These are phyloP conservation scores for Henricia sp. DNA, from an alignment of 53 echinoderm and acorn worm genomes.

Conservation along the genomic window DNA sequence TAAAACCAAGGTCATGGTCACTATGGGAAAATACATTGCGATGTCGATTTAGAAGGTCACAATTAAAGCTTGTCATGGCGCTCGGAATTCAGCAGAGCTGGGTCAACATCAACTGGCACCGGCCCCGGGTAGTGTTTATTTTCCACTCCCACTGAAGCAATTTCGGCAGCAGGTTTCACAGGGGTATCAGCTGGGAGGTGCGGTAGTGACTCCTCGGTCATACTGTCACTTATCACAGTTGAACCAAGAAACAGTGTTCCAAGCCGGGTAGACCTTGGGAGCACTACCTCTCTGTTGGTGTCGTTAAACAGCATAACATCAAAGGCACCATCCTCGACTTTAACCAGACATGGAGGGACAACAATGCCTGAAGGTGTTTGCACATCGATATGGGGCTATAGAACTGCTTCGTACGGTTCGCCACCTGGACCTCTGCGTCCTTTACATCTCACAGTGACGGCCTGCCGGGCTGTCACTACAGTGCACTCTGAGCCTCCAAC, in stretches of 20 bases:
- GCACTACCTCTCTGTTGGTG: background rate
- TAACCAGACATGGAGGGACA: background rate
- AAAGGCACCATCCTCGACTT: constrained; percentile 6
- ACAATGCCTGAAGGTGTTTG: background rate
- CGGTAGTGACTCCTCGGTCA: no score
- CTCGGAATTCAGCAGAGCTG: background rate
- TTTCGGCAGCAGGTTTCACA: no score
- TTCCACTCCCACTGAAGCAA: background rate
- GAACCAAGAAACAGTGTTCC: background rate
- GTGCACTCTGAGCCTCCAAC: background rate
- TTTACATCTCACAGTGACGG: background rate
- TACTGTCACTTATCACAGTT: no score
- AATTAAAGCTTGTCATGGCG: background rate
- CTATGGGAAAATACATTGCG: background rate
- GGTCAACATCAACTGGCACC: background rate
- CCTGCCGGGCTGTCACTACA: constrained; percentile 11
- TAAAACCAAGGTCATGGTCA: constrained; percentile 20
- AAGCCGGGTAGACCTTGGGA: background rate
- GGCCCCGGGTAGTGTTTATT: background rate
- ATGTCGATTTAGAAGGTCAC: background rate
- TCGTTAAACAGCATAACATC: constrained; percentile 5
- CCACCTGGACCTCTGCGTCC: background rate
- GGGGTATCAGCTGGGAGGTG: no score
- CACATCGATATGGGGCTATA: background rate
- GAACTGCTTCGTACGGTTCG: constrained; percentile 7